These are phyloP conservation scores for Drosophila gunungcola DNA, from an alignment of 1,140 invertebrate genomes.

Conservation along the genomic window DNA sequence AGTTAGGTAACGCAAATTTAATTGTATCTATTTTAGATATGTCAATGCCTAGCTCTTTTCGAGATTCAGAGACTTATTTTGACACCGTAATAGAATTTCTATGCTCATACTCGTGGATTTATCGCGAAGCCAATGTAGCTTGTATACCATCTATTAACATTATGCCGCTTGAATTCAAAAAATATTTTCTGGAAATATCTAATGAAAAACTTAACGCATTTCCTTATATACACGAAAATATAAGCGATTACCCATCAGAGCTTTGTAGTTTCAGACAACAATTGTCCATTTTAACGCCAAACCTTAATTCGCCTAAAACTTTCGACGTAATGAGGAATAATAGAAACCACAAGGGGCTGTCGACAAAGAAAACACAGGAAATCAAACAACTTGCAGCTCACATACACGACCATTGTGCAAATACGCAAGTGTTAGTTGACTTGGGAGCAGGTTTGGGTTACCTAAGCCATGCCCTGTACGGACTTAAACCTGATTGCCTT, in stretches of 20 bases:
- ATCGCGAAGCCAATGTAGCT: conserved; percentile 88
- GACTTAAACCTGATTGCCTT: conserved; percentile 86
- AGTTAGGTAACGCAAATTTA: background rate
- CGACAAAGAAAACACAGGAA: conserved; percentile 89
- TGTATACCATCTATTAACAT: conserved; percentile 87
- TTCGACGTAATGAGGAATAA: background rate
- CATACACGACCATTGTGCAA: conserved; percentile 86
- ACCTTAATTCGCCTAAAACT: conserved; percentile 40
- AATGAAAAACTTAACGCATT: conserved; percentile 83
- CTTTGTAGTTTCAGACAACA: conserved; percentile 43
- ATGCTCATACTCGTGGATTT: conserved; percentile 88
- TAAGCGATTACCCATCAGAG: conserved; percentile 12
- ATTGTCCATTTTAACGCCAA: conserved; percentile 44
- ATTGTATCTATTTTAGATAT: conserved; percentile 52
- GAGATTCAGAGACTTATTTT: conserved; percentile 86
- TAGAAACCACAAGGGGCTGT: conserved; percentile 76
- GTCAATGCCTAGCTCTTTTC: conserved; percentile 47
- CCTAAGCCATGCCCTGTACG: conserved; percentile 89
- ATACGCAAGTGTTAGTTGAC: conserved; percentile 88
- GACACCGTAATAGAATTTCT: conserved; percentile 86
- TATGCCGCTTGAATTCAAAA: conserved; percentile 86
- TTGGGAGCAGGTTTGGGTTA: conserved; percentile 95
- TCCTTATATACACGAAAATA: conserved; percentile 46
- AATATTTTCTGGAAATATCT: conserved; percentile 84
- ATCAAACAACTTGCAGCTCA: conserved; percentile 87